Evolutionary conservation across 1,140 invertebrate genomes (phyloP).

Genomic region (Drusus annulatus): DNA sequence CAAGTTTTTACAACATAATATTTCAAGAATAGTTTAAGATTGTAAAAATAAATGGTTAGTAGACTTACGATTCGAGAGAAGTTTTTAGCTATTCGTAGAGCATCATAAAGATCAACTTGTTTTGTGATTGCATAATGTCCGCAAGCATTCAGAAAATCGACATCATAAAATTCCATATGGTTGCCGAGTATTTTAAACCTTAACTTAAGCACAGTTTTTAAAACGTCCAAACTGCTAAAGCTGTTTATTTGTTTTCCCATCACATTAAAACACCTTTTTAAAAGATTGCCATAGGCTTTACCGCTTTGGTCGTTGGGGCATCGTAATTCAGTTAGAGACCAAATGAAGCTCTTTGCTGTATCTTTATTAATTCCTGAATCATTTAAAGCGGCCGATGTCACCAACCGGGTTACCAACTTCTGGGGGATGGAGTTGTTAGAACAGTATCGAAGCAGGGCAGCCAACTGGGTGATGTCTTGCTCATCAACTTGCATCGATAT

Average conservation of each 20-base stretch:
- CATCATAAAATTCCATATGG: constrained; percentile 73
- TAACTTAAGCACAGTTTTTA: constrained; percentile 18
- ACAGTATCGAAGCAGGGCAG: constrained; percentile 71
- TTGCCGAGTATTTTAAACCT: constrained; percentile 55
- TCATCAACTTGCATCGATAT: constrained; percentile 71
- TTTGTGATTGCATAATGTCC: constrained; percentile 68
- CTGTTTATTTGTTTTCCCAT: constrained; percentile 66
- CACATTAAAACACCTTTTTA: constrained; percentile 66
- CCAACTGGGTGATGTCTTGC: constrained; percentile 68
- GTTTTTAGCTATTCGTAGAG: constrained; percentile 67
- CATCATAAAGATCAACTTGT: constrained; percentile 69
- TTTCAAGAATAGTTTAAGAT: background rate
- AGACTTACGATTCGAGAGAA: constrained; percentile 72
- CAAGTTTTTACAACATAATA: background rate
- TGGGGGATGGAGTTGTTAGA: constrained; percentile 68
- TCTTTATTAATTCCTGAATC: constrained; percentile 65
- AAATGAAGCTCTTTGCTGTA: constrained; percentile 68
- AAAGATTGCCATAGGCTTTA: constrained; percentile 59
- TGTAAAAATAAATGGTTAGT: no score
- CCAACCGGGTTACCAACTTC: constrained; percentile 68
- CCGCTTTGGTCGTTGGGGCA: constrained; percentile 61
- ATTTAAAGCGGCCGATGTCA: constrained; percentile 65
- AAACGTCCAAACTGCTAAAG: constrained; percentile 67
- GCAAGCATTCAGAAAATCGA: constrained; percentile 71
- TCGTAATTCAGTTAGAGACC: constrained; percentile 69